Base-by-base conservation (phyloP, 2,113 vertebrate genomes). In the Brachypodius melanocephalos region DNA sequence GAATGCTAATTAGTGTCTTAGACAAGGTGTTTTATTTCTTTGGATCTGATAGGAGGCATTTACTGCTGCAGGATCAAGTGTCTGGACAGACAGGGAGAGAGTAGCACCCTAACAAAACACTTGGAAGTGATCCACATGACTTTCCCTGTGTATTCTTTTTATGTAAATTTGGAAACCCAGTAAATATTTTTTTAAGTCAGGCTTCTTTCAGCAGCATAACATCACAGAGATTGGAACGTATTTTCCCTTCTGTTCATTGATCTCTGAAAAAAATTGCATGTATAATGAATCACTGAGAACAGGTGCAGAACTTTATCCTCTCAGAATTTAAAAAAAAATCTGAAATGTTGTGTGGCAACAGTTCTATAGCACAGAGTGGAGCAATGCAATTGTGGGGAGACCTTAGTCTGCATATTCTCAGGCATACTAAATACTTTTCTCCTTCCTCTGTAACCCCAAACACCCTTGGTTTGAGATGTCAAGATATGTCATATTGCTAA, bases 1-100 rank as follows among this genome's bases (percentile, higher is more conserved):
- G 81, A 96, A 96, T 96, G 94, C 88, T 97, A 97, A 97, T 97
- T 97, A 97, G 92, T 54, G 9, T 85, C 71, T 93, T 79, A 63
- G 93, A 85, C 74, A 91, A 94, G 89, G 94, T 96, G 93, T 94
- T 97, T 97, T 81, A 83, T 95, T 97, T 93, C 97, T 94, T 92
- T 94, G 62, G 83, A 82, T 95, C 93, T 85, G 85, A 89, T 78
- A 97, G 76, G 79, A 96, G 92, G 66, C 94, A 95, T 88, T 94
- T 93, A 94, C 85, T 86, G 29, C 74, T 80, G 68, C 45, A 68
- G 66, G 96, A 96, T 98, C 98, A 92, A 90, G 87, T 98, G 76
- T 97, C 97, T 89, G 76, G 95, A 87, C 31, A 85, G 43, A 43
- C 5, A 71, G 32, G 14, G 45, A 94, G 83, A 68, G 45, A 93